Evolutionary conservation across 2,888 invertebrate genomes (phyloP), one percentile per base, ranked within the genome.

Genomic region (Brenthis ino): DNA sequence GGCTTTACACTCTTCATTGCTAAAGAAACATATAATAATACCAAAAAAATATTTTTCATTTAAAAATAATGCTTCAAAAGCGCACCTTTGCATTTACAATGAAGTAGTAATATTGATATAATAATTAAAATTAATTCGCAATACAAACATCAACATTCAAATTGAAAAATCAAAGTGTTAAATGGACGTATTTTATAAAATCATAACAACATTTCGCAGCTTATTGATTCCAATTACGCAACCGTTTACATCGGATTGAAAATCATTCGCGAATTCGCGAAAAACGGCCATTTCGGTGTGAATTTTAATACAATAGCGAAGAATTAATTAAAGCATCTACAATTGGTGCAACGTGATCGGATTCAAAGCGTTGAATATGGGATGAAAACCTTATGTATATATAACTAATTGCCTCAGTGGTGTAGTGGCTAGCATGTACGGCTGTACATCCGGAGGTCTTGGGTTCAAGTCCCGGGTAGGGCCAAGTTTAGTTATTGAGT

Each of bases 321-420:
- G 69, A 67, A 71, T 69, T 72, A 68, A 72, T 72, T 71, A 72
- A 72, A 71, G 64, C 11, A 43, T 11, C 37, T 50, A 71, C 63
- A 71, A 72, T 67, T 61, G 61, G 28, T 66, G 20, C 64, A 65
- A 63, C 69, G 69, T 58, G 67, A 67, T 66, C 71, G 61, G 68
- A 53, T 33, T 66, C 43, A 8, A 53, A 63, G 50, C 67, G 64
- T 54, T 64, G 64, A 67, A 69, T 67, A 64, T 58, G 64, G 58
- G 13, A 54, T 16, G 64, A 33, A 43, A 60, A 68, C 51, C 64
- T 58, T 57, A 54, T 65, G 12, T 57, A 37, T 20, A 20, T 14
- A 57, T 20, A 20, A 1, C 20, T 20, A 20, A 20, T 20, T 20
- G 20, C 20, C 20, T 20, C 20, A 1, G 20, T 20, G 20, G 20